Evolutionary conservation across 2,888 invertebrate species (phyloP).

Genomic region (Salpingus planirostris): DNA sequence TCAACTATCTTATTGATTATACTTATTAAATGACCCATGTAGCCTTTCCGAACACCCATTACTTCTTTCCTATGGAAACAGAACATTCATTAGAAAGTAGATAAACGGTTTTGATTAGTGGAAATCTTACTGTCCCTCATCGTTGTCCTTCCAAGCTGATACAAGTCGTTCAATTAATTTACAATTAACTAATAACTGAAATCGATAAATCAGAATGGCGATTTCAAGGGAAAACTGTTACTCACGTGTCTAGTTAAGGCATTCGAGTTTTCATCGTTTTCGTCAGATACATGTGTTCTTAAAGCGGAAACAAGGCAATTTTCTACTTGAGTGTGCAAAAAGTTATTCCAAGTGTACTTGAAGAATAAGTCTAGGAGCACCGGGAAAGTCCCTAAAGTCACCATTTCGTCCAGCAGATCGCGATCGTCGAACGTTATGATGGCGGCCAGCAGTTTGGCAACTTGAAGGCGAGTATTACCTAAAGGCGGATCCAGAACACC

Average conservation of each 20-base stretch:
- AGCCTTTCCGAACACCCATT: conserved; percentile 51
- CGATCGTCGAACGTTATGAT: conserved; percentile 65
- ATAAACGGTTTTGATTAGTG: background rate
- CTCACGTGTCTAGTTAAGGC: conserved; percentile 50
- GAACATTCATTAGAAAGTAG: conserved; percentile 3
- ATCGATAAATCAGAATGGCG: conserved; percentile 10
- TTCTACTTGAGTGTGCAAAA: conserved; percentile 85
- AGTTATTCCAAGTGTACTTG: conserved; percentile 87
- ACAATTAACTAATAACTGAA: conserved; percentile 54
- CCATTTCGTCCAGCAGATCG: conserved; percentile 60
- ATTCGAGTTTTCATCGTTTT: conserved; percentile 36
- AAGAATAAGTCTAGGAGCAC: conserved; percentile 80
- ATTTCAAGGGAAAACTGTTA: conserved; percentile 6
- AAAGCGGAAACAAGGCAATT: conserved; percentile 69
- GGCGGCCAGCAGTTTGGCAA: conserved; percentile 69
- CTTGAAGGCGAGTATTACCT: conserved; percentile 71
- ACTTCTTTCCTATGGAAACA: conserved; percentile 41
- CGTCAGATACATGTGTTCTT: conserved; percentile 31
- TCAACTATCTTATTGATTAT: conserved; percentile 50
- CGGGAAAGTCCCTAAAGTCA: conserved; percentile 46
- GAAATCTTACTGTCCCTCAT: conserved; percentile 63
- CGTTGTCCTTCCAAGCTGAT: conserved; percentile 74
- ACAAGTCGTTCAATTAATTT: conserved; percentile 70
- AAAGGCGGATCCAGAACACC: conserved; percentile 66
- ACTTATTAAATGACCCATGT: conserved; percentile 59